Evolutionary conservation across 2,888 invertebrate species (phyloP), one percentile per base, ranked within the genome.

Genomic region (Erebia epiphron): DNA sequence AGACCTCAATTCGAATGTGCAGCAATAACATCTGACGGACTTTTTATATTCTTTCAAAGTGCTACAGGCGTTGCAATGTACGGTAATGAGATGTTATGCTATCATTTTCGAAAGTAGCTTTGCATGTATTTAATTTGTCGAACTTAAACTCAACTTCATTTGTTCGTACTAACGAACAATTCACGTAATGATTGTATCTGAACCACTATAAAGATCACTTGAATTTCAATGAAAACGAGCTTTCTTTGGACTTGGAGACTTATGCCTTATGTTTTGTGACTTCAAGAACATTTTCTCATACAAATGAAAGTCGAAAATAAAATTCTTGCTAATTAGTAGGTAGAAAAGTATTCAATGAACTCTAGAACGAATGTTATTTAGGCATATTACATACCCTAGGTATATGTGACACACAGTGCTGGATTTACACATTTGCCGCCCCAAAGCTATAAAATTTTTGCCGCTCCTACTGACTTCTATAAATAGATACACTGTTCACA

Each of bases 1-100:
- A 83, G 79, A 83, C 76, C 84, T 84, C 85, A 85, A 87, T 82
- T 85, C 83, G 87, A 92, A 90, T 92, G 91, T 91, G 82, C 83
- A 74, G 75, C 74, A 80, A 83, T 81, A 78, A 77, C 75, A 74
- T 75, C 75, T 80, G 78, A 70, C 79, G 66, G 78, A 83, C 81
- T 87, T 89, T 90, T 89, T 92, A 91, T 92, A 91, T 77, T 74
- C 18, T 16, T n/a, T 16, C 52, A 16, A 16, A 52, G 18, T 10
- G 18, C 54, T 54, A n/a, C n/a, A 50, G 50, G 54, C 54, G 16
- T 7, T 54, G 9, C 56, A 21, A 56, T 21, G 13, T 16, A 56
- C 56, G 21, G 56, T 21, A 18, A 56, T 21, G 56, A 21, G 21
- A 56, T 56, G 13, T 56, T 56, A 56, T 11, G 56, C 21, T 56